phyloP scores from a whole-genome alignment of 1,140 invertebrate genomes.

The Temnothorax longispinosus region DNA sequence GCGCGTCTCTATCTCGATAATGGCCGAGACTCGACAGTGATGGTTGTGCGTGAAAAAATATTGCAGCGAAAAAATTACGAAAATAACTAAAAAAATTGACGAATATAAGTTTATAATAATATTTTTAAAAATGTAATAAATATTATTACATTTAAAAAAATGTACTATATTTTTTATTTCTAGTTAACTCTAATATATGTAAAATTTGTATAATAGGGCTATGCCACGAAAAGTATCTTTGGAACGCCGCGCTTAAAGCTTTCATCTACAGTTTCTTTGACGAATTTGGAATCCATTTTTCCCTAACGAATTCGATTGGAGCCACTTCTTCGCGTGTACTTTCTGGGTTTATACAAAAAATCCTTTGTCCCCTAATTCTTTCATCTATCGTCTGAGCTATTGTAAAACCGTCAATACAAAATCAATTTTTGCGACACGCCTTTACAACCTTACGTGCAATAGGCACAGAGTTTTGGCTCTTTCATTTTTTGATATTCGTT shows the following conservation, averaged over 20 bases:
- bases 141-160: too few relatives aligned
- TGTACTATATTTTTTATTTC: too few relatives aligned
- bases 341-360: conserved; percentile 45
- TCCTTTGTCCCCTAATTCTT: conserved; percentile 29
- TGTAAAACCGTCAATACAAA: not conserved
- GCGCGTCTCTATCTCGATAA: too few relatives aligned
- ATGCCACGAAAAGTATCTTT: not conserved
- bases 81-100: too few relatives aligned
- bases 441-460: not conserved
- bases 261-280: conserved; percentile 51
- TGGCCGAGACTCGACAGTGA: too few relatives aligned
- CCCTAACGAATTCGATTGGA: conserved; percentile 10
- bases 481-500: not conserved
- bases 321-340: not conserved
- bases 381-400: not conserved
- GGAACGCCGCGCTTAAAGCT: conserved; percentile 25
- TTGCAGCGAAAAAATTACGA: too few relatives aligned
- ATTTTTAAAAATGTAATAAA: too few relatives aligned
- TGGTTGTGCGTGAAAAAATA: too few relatives aligned
- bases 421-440: conserved; percentile 1
- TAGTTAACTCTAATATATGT: not conserved
- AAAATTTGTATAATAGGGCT: not conserved
- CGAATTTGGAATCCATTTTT: conserved; percentile 33
- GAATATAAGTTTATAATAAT: too few relatives aligned
- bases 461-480: not conserved